phyloP scores from a whole-genome alignment of 1,140 invertebrate species.

The Neodiprion lecontei region DNA sequence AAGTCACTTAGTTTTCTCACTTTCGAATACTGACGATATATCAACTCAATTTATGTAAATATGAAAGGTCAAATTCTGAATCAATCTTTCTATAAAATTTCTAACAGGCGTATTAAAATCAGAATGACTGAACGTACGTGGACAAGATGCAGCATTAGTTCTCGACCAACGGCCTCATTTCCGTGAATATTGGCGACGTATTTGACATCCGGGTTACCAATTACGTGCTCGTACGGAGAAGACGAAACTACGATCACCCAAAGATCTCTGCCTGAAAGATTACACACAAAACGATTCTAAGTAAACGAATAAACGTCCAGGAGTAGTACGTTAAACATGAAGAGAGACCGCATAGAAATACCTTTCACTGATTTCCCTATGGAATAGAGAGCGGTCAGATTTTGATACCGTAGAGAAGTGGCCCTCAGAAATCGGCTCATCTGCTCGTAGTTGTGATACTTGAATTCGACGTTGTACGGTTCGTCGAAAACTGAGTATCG shows the following conservation, averaged over 20 bases:
- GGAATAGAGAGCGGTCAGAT: slow-evolving; percentile 87
- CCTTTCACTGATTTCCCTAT: slow-evolving; percentile 94
- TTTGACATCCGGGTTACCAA: slow-evolving; percentile 91
- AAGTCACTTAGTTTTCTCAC: too few relatives aligned
- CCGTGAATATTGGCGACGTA: slow-evolving; percentile 93
- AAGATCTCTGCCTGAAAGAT: slow-evolving; percentile 77
- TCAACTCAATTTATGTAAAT: too few relatives aligned
- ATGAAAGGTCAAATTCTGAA: too few relatives aligned
- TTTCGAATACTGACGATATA: too few relatives aligned
- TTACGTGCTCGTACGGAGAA: slow-evolving; percentile 88
- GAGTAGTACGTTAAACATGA: background rate
- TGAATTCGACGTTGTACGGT: slow-evolving; percentile 72
- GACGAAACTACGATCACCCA: slow-evolving; percentile 95
- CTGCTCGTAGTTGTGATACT: slow-evolving; percentile 89
- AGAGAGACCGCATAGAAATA: slow-evolving; percentile 48
- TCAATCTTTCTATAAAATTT: background rate
- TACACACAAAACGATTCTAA: background rate
- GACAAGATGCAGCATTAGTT: slow-evolving; percentile 87
- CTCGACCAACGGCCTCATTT: slow-evolving; percentile 88
- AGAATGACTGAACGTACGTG: slow-evolving; percentile 66
- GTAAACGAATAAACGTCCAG: background rate
- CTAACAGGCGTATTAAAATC: background rate
- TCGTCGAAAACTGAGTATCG: slow-evolving; percentile 52
- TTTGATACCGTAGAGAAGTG: slow-evolving; percentile 80
- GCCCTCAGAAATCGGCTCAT: slow-evolving; percentile 84